Base-by-base conservation (phyloP, 2,113 vertebrate genomes). In the Ceuthmochares aereus region DNA sequence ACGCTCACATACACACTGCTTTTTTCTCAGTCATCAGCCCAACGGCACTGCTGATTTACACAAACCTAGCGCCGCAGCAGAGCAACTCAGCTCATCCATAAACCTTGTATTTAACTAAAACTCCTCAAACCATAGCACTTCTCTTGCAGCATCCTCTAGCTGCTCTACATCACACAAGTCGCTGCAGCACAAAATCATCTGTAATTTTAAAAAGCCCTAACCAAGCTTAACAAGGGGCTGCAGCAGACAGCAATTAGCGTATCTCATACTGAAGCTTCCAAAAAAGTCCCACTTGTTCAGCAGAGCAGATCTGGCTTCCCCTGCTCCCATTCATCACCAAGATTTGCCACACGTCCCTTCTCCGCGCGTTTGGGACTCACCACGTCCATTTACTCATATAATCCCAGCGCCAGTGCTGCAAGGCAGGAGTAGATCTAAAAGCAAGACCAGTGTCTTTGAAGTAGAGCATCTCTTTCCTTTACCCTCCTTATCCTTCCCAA, bases 391-490 rank as follows among this genome's bases (percentile, higher is more conserved):
- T 59, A 18, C 43, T 45, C 43, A 5, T 45, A 45, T 17, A 19
- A 26, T 58, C 58, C 64, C 69, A 59, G 60, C 22, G 18, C 69
- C 79, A 51, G 29, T 40, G 68, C 59, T 89, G 73, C 1, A 0
- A 81, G 95, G 52, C 64, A 88, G 66, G 69, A 90, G 56, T 4
- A 79, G 47, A 54, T 84, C 64, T 81, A 42, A 84, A 68, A 54
- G 77, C 68, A 89, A 80, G 21, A 68, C 13, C 6, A 1, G 26
- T n/a, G 63, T 18, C 83, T 92, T n/a, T 70, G 75, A 90, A 86
- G 76, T 73, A 75, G 47, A 59, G 59, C 42, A 62, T 30, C 55
- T 59, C 87, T 73, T n/a, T 52, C 76, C 63, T 89, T 92, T 75
- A 64, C 14, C n/a, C 47, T 13, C 26, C 9, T 79, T 26, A 56